phyloP scores from a whole-genome alignment of 2,888 invertebrate species.

The Dendrolimus houi region DNA sequence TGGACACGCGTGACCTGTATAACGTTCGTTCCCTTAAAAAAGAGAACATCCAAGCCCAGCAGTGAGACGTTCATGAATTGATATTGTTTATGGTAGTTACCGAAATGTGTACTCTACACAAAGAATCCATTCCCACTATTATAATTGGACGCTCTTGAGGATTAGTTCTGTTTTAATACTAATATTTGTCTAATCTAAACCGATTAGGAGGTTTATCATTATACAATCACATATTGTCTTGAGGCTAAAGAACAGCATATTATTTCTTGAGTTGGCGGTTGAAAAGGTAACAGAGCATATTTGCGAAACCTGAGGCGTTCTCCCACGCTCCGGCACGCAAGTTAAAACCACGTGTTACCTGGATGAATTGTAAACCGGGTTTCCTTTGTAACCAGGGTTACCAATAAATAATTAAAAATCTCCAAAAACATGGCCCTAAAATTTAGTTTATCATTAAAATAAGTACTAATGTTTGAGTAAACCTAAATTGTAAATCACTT shows the following conservation, averaged over 20 bases:
- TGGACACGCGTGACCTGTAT: too few species aligned
- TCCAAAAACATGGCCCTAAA: too few species aligned
- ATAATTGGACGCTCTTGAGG: too few species aligned
- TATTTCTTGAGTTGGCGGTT: slow-evolving; percentile 10
- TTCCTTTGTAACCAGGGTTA: slow-evolving; percentile 28
- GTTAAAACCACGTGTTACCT: slow-evolving; percentile 28
- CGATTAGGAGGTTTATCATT: not conserved
- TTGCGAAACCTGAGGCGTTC: slow-evolving; percentile 43
- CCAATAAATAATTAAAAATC: not conserved
- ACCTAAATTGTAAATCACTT: too few species aligned
- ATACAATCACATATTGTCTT: not conserved
- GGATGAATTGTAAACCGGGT: slow-evolving; percentile 13
- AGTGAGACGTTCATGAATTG: too few species aligned
- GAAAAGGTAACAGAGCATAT: slow-evolving; percentile 20
- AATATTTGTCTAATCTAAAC: not conserved
- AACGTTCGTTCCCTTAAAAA: too few species aligned
- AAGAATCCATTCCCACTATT: too few species aligned
- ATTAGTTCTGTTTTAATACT: not conserved
- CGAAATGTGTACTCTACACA: too few species aligned
- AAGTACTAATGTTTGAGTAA: too few species aligned
- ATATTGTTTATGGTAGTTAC: too few species aligned
- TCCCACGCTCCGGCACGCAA: slow-evolving; percentile 46
- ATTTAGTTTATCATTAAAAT: too few species aligned
- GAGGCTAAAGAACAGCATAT: not conserved
- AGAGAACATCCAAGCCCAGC: too few species aligned